Evolutionary conservation across 2,113 vertebrate genomes (phyloP), one percentile per base, ranked within the genome.

Genomic region (Heterochromis multidens): DNA sequence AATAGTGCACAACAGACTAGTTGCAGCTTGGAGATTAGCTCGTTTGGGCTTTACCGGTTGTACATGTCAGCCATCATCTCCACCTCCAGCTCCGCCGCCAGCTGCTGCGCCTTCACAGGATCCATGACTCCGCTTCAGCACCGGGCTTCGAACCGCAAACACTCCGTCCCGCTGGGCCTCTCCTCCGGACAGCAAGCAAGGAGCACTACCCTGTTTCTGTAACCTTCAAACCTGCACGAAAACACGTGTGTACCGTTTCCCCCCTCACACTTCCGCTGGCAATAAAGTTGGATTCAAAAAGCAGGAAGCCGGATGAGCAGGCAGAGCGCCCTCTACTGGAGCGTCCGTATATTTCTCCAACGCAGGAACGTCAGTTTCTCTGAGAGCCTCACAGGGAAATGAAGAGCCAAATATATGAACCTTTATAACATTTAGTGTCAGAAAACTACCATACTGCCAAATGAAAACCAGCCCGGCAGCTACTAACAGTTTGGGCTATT

Each of bases 51-150:
- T 93, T 95, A 99, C 98, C 98, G 97, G 95, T 98, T 99, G 93
- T 99, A 99, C 98, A 99, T 99, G 92, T 99, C 98, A 6, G 98
- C 97, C 98, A 99, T 99, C 98, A 99, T 99, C 88, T 99, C 98
- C 91, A 98, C 98, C 94, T 99, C 98, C 87, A 99, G 96, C 92
- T 99, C 98, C 9, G 98, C 98, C 31, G 98, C 98, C 90, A 99
- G 91, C 93, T 99, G 98, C 93, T 99, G 98, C 6, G 98, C 98
- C 93, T 97, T 97, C 91, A 98, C 90, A 5, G 98, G 97, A 92
- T 99, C 98, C 98, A 99, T 99, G 67, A 81, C 84, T 21, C 19
- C 82, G 16, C 23, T 25, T 61, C 67, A 5, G 17, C 77, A 7
- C 25, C 65, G 14, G 0, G 16, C 57, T 54, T 52, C 14, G 1